Evolutionary conservation across 2,888 invertebrate species (phyloP), one percentile per base, ranked within the genome.

Genomic region (Falcaria lacertinaria): DNA sequence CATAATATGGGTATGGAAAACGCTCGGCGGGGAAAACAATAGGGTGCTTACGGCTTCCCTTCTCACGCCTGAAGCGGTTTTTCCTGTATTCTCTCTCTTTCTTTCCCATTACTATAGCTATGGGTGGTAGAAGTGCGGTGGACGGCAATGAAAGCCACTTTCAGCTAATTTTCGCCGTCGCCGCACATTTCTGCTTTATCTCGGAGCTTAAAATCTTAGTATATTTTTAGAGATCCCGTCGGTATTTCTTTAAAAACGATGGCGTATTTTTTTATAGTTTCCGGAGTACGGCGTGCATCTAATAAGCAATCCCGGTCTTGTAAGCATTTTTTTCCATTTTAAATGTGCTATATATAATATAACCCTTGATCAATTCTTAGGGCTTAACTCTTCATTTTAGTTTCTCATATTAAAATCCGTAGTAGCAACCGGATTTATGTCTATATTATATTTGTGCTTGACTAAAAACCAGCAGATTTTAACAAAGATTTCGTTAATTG

Each of bases 21-120:
- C 28, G 52, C 73, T 69, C 61, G 65, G 81, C 73, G 78, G 75
- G 71, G 80, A 82, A 86, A 88, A 88, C 87, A 88, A 87, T 85
- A 74, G 88, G 87, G 84, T 78, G 81, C 82, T 83, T 74, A 79
- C 71, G 69, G 77, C 74, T 81, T 83, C 85, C 84, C 82, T 80
- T 72, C 69, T 68, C 64, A 69, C 69, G 85, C 85, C 82, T 80
- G 77, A 79, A 85, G 85, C 79, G 71, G 70, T 75, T 80, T 80
- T 80, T 74, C 78, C 74, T 73, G 57, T 50, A 58, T 64, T 11
- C 52, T 47, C 38, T 82, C 77, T 57, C 61, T 54, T 51, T 82
- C 64, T 39, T 62, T 54, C 71, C 45, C 42, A 48, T 44, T 44
- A 38, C 33, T 39, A 41, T 41, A 43, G 45, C 15, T 15, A 8